Evolutionary conservation across 35 echinoderm and acorn worm genomes (phyloP), one percentile per base, ranked within the genome.

Genomic region (Ophioderma brevispina): DNA sequence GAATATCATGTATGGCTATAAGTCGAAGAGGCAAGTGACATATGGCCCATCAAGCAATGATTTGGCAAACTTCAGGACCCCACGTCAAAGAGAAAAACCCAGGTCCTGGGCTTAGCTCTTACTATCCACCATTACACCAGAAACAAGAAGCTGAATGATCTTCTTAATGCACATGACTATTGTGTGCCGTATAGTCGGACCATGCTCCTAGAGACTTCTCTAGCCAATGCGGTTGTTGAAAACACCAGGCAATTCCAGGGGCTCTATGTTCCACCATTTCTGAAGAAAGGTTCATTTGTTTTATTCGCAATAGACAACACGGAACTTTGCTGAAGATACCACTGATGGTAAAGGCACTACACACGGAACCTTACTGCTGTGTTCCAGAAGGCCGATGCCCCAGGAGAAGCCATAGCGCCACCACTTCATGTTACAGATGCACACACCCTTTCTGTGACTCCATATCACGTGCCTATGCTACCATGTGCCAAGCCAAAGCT

Each of bases 251-350:
- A 43, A 33, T 78, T 85, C 36, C 35, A 89, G 0, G 88, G 93
- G 2, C 0, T 91, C 23, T 94, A 94, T 80, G 78, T 86, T 34
- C 88, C 88, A 80, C 82, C 81, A 59, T 90, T 90, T 32, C 28
- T 94, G 31, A 90, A 86, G 78, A 91, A 81, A 30, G 89, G 88
- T 0, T 8, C 42, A 5, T 87, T 86, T 35, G 38, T 91, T 19
- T 86, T 86, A 33, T 91, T 94, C 90, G 87, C 82, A 40, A 52
- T 70, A 40, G 88, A 94, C 63, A 94, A 94, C 55, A 86, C 84
- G 40, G 88, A n/a, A 94, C 59, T 94, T 94, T 86, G 21, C 75
- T 63, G 93, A 94, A 40, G 93, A 94, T 81, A 94, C 93, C 17
- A 0, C 82, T 17, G 82, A 91, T 90, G 92, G 92, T 13, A 94